A percentile compares a stretch with the other conserved stretches of the same genome.
phyloP scores from a whole-genome alignment of 1,140 invertebrate genomes.

The Drosophila subpulchrella region DNA sequence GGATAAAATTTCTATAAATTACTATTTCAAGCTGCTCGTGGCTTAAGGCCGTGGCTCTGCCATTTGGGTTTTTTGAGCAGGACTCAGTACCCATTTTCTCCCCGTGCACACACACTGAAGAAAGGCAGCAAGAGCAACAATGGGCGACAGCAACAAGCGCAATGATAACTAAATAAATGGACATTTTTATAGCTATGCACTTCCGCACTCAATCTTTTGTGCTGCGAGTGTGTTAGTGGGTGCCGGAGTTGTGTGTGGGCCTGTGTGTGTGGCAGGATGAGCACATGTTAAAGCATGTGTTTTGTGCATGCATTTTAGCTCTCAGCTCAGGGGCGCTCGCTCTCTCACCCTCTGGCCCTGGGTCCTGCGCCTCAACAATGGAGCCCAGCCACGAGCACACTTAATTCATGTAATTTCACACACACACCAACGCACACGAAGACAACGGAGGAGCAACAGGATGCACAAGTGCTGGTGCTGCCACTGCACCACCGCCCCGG shows the following conservation, averaged over 20 bases:
- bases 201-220: conserved; percentile 83
- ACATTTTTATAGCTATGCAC: conserved; percentile 83
- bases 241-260: conserved; percentile 28
- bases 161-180: conserved; percentile 84
- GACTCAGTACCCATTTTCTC: not conserved
- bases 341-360: conserved; percentile 11
- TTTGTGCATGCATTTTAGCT: conserved; percentile 58
- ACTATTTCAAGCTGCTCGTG: too few relatives aligned
- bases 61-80: too few relatives aligned
- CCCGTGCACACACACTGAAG: conserved; percentile 21
- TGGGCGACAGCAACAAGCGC: conserved; percentile 74
- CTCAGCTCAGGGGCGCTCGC: conserved; percentile 28
- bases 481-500: conserved; percentile 6
- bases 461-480: conserved; percentile 49
- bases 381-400: conserved; percentile 59
- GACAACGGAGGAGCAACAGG: conserved; percentile 69
- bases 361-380: conserved; percentile 53
- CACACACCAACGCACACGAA: conserved; percentile 59
- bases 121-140: conserved; percentile 39
- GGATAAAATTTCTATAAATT: too few relatives aligned
- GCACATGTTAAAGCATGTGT: conserved; percentile 75
- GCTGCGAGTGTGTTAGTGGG: conserved; percentile 29
- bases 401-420: conserved; percentile 83
- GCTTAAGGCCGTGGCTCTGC: too few relatives aligned
- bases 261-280: conserved; percentile 60